Base-by-base conservation (phyloP, 2,888 invertebrate genomes). In the Leptura quadrifasciata region DNA sequence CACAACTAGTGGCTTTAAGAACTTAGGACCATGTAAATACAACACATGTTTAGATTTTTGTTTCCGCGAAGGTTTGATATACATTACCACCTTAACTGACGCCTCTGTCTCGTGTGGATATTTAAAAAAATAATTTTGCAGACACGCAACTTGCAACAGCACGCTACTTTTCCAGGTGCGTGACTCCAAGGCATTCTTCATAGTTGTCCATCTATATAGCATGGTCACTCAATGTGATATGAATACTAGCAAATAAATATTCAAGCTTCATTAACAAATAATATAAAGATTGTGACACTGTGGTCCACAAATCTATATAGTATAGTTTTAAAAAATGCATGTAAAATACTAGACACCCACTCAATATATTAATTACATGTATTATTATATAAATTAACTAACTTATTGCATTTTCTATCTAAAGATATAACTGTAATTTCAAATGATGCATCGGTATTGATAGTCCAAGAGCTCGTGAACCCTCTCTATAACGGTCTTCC, bases 111-210 rank as follows among this genome's bases (percentile, higher is more conserved):
- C 47, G 35, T 21, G 60, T 47, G 27, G 52, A 76, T 75, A 76
- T 79, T 76, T 76, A 74, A 76, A 64, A 76, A 76, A 77, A 77
- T 75, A 73, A 77, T 73, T 77, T 77, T 55, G 74, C 68, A 63
- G 65, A 55, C 75, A 78, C 67, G 75, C 70, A 79, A 79, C 76
- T 63, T 75, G 76, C 72, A 77, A 68, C 57, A 20, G 54, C 80
- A 80, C 75, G 80, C 76, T 74, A 80, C 74, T 76, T 74, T 64
- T 75, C 68, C 75, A 72, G 72, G 78, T 80, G 80, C 80, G 80
- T 80, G 80, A 78, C 78, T 78, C 73, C 74, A 69, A 60, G 74
- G 74, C 75, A 78, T 78, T 80, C 74, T 75, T 76, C 76, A 75
- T 79, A 75, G 72, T 72, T 74, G 72, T 77, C 76, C 68, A 70